Evolutionary conservation across 2,113 vertebrate species (phyloP).

Genomic region (Mustelus asterias): DNA sequence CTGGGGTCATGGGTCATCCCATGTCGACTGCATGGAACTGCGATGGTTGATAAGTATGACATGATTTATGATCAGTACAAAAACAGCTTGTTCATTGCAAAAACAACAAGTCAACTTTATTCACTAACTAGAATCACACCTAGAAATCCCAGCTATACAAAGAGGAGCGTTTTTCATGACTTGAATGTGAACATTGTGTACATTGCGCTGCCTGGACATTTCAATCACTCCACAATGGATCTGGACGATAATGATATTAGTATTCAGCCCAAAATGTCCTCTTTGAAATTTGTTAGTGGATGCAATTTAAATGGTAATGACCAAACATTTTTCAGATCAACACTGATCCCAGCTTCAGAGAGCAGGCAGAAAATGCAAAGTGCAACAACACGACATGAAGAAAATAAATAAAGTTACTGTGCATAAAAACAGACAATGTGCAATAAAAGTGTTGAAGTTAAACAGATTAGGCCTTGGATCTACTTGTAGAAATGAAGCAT

Average conservation of each 20-base stretch:
- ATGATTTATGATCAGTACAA: background rate
- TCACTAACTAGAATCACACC: background rate
- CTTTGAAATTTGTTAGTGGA: background rate
- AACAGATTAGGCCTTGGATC: background rate
- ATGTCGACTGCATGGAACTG: background rate
- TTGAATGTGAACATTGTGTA: background rate
- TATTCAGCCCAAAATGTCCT: background rate
- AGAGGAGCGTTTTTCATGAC: background rate
- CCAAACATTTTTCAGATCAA: background rate
- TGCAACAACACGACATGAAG: background rate
- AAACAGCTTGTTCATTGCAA: background rate
- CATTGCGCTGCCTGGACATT: background rate
- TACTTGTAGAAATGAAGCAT: background rate
- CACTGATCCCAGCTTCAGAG: background rate
- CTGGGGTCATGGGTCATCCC: background rate
- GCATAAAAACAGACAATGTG: background rate
- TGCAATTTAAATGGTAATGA: slow-evolving; percentile 34
- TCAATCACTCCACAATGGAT: background rate
- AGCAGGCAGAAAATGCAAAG: background rate
- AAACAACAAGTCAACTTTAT: background rate
- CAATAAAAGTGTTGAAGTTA: background rate
- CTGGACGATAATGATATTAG: too few species aligned
- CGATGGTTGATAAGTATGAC: background rate
- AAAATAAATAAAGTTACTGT: background rate
- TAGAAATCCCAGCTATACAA: background rate